These are phyloP conservation scores for Rhopalosiphum maidis DNA, from an alignment of 1,140 invertebrate genomes.

Conservation along the genomic window DNA sequence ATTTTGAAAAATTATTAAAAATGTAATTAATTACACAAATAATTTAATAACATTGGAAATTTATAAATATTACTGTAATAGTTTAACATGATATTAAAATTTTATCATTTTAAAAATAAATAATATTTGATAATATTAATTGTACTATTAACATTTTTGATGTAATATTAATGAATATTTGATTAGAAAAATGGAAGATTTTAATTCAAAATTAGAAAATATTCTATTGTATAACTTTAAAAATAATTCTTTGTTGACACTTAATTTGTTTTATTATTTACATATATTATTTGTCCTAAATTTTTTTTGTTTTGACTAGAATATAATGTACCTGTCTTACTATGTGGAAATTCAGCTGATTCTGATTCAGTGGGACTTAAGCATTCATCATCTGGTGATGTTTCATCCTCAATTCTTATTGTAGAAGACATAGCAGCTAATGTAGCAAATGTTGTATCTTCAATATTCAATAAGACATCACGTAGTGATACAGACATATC, in stretches of 20 bases:
- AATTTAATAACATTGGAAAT: neutral
- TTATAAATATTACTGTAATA: neutral
- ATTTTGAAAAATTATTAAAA: neutral
- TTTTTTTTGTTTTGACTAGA: neutral
- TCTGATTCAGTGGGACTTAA: constrained; percentile 63
- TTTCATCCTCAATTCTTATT: constrained; percentile 70
- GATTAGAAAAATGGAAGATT: neutral
- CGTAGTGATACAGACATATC: constrained; percentile 59
- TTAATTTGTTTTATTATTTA: no score
- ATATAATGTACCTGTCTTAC: constrained; percentile 41
- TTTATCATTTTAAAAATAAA: no score
- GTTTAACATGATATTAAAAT: neutral
- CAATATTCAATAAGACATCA: constrained; percentile 68
- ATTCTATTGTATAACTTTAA: neutral
- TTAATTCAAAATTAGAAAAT: neutral
- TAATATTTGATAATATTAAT: neutral
- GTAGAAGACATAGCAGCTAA: constrained; percentile 74
- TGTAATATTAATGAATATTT: neutral
- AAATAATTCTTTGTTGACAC: neutral
- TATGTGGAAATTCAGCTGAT: constrained; percentile 73
- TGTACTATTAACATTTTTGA: neutral
- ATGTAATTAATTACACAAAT: neutral
- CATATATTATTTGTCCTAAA: neutral
- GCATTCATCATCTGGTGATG: constrained; percentile 70
- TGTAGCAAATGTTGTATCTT: constrained; percentile 78